Evolutionary conservation across 2,888 invertebrate species (phyloP).

Genomic region (Dasypogon diadema): DNA sequence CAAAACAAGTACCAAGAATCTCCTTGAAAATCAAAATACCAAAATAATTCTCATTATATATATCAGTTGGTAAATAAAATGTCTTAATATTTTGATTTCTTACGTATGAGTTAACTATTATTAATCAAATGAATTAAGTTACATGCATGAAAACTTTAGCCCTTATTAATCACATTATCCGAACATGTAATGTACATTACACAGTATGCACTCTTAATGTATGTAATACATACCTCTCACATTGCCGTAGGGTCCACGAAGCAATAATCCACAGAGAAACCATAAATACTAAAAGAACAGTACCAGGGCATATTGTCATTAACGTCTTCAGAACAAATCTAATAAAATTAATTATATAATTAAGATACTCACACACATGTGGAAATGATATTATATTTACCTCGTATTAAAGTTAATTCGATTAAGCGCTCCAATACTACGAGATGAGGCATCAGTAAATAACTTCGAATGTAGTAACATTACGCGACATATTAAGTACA

Average conservation of each 20-base stretch:
- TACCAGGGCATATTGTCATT: conserved; percentile 99
- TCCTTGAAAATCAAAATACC: too few relatives aligned
- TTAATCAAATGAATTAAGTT: conserved; percentile 20
- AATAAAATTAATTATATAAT: not conserved
- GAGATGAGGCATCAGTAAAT: conserved; percentile 99
- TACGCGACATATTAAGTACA: conserved; percentile 98
- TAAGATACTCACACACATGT: too few relatives aligned
- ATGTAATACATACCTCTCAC: conserved; percentile 87
- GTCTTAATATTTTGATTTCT: not conserved
- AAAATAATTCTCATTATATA: too few relatives aligned
- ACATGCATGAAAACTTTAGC: conserved; percentile 32
- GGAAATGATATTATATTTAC: conserved; percentile 59
- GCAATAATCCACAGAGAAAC: conserved; percentile 99
- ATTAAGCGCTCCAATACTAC: conserved; percentile 97
- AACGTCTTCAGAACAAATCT: conserved; percentile 95
- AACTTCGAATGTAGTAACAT: conserved; percentile 99
- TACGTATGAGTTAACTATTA: not conserved
- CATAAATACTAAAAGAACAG: conserved; percentile 98
- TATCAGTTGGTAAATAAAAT: too few relatives aligned
- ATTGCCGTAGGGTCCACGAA: conserved; percentile 98
- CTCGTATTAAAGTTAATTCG: conserved; percentile 98
- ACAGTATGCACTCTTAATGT: not conserved
- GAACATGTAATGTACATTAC: conserved; percentile 6
- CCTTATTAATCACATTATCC: conserved; percentile 17
- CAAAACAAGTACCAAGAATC: too few relatives aligned